Conservation (phyloP, 1,140 invertebrate genomes). For the Pseudomyrmex pallidus region DNA sequence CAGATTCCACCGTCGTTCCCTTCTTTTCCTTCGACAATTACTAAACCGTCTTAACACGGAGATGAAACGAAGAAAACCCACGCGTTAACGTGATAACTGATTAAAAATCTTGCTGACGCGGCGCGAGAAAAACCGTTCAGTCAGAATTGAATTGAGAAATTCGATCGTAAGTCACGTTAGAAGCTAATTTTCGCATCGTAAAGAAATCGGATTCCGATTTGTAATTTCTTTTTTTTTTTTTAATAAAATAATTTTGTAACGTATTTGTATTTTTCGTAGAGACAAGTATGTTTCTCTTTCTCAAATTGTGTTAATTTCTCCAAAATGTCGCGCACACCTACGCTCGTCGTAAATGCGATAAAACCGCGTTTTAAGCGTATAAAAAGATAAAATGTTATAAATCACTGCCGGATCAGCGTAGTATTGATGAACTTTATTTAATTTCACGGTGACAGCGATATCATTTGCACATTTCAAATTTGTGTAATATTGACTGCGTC, state of each 20-base stretch:
- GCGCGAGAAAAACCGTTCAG: neutral
- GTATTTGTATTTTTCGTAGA: no score
- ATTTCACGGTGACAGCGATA: constrained; percentile 15
- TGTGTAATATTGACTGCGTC: constrained; percentile 40
- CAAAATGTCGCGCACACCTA: no score
- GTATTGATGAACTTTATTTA: constrained; percentile 46
- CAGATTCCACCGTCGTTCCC: neutral
- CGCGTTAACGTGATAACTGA: constrained; percentile 28
- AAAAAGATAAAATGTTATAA: constrained; percentile 37
- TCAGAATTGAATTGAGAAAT: constrained; percentile 4
- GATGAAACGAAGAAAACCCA: constrained; percentile 63
- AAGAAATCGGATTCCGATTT: neutral
- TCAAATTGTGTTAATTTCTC: neutral
- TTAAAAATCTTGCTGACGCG: constrained; percentile 36
- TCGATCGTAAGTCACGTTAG: neutral
- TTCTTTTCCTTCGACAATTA: constrained; percentile 67
- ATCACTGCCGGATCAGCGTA: constrained; percentile 5
- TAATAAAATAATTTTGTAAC: no score
- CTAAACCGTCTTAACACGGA: constrained; percentile 59
- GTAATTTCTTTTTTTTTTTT: no score
- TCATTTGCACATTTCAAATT: constrained; percentile 37
- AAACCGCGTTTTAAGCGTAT: neutral
- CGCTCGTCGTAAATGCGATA: no score
- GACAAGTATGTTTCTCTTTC: neutral
- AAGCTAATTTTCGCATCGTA: neutral